phyloP scores from a whole-genome alignment of 2,797 vertebrate species.

The Hipposideros larvatus region DNA sequence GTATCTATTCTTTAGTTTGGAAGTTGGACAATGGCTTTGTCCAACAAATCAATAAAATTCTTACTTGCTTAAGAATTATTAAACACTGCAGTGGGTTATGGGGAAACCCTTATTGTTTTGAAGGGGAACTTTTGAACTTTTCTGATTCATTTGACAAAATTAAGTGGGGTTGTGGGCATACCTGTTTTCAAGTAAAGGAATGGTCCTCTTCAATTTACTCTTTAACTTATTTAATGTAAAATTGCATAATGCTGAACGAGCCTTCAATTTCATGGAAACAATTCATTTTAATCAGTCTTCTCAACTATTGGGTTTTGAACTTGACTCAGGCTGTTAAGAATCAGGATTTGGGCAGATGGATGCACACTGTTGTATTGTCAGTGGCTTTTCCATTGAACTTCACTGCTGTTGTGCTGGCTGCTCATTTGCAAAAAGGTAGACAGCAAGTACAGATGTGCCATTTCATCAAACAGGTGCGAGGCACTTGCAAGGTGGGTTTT shows the following conservation, averaged over 20 bases:
- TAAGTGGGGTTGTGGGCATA: not conserved
- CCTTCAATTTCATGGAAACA: slow-evolving; percentile 36
- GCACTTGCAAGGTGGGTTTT: not conserved
- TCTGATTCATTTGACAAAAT: not conserved
- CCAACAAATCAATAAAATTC: not conserved
- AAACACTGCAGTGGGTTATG: not conserved
- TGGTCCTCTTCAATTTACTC: not conserved
- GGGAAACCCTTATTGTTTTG: not conserved
- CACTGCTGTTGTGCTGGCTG: not conserved
- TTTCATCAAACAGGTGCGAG: not conserved
- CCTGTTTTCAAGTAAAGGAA: not conserved
- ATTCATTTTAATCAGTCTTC: slow-evolving; percentile 29
- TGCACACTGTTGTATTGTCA: too few relatives aligned
- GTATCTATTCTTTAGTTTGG: not conserved
- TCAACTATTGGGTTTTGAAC: not conserved
- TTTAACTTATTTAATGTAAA: slow-evolving; percentile 7
- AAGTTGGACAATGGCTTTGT: not conserved
- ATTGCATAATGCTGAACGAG: not conserved
- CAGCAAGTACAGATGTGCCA: not conserved
- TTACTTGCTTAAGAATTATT: not conserved
- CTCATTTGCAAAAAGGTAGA: not conserved
- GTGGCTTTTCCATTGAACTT: not conserved
- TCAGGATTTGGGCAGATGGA: not conserved
- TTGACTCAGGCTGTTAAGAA: not conserved
- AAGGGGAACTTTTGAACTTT: not conserved